Evolutionary conservation across 2,797 vertebrate genomes (phyloP), one percentile per base, ranked within the genome.

Genomic region (Xenentodon cancila): DNA sequence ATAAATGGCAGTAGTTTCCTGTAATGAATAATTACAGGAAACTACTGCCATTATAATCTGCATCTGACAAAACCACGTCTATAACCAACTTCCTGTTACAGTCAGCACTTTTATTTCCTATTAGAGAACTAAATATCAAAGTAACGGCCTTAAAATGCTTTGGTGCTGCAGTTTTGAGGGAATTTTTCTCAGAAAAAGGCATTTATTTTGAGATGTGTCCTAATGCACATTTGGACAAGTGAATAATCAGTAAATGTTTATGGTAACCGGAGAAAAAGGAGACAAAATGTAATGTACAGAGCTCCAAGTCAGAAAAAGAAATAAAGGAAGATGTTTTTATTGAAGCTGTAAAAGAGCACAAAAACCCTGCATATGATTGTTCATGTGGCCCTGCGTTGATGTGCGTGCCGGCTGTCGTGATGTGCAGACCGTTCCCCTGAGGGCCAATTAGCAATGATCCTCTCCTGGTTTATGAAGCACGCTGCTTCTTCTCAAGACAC

Each of bases 391-490:
- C 32, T 52, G 37, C 54, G 27, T 16, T 52, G 56, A 48, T 32
- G 15, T 46, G 7, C 27, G 20, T 8, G 64, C 53, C 11, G 66
- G 15, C 59, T 64, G 5, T 52, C 1, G 18, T 53, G 74, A 75
- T 17, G 15, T 69, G 32, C 46, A 66, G 1, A 2, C 49, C 18
- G 7, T 37, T 70, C 80, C 76, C 73, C 43, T 1, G 30, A 11
- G 49, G 67, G 45, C 67, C 59, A 75, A 86, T 86, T 86, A 79
- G 68, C 42, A 68, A 19, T 58, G 3, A 75, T 64, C 51, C 72
- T 67, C 65, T 47, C 21, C 30, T 64, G 56, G 17, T 74, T 71
- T 68, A 58, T 25, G 43, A 59, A 37, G 55, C 15, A 20, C 7
- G 21, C 59, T 50, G 75, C 56, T 20, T 64, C 56, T 20, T 64